Evolutionary conservation across 1,140 invertebrate species (phyloP), one percentile per base, ranked within the genome.

Genomic region (Danaus melanippus): DNA sequence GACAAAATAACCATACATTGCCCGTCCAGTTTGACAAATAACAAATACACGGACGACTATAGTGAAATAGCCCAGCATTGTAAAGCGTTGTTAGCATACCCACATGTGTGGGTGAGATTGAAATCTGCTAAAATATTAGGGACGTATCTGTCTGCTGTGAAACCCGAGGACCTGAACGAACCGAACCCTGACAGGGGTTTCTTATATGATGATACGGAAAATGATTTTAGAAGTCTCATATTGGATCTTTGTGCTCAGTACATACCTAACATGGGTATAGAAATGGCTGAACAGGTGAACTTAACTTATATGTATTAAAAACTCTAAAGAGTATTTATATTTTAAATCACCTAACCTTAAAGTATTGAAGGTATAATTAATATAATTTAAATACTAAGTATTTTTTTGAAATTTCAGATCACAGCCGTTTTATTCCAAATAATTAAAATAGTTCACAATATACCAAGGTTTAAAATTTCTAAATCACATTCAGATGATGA

Each of bases 231-330:
- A 67, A 91, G 90, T 66, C 76, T 96, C 12, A 88, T 91, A 1
- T 79, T 93, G n/a, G 93, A 94, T 85, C 87, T 95, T 51, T 90
- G 92, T 52, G 91, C 90, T 9, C 94, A 95, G 69, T 88, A 95
- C 17, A 89, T 91, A 46, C 91, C 93, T 0, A 88, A 88, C 1
- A 86, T 89, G 9, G 68, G 85, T 0, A 85, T 88, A 56, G 89
- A 92, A 54, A 89, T 94, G 72, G 89, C 91, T 9, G 91, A 92
- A 67, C 89, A 92, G 73, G 89, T 93, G 64, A 59, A 47, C 42
- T 17, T 41, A 11, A 3, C 32, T 11, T 32, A 5, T 41, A 41
- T 32, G 8, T 32, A 10, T 52, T 52, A 52, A 49, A 8, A 8
- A 2, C 3, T 15, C 15, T 39, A 12, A 11, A 12, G 6, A 42